Percentiles rank a stretch among this genome's conserved stretches.
These are phyloP conservation scores for Simalia tracyae DNA, from an alignment of 2,797 vertebrate species.

Conservation along the genomic window DNA sequence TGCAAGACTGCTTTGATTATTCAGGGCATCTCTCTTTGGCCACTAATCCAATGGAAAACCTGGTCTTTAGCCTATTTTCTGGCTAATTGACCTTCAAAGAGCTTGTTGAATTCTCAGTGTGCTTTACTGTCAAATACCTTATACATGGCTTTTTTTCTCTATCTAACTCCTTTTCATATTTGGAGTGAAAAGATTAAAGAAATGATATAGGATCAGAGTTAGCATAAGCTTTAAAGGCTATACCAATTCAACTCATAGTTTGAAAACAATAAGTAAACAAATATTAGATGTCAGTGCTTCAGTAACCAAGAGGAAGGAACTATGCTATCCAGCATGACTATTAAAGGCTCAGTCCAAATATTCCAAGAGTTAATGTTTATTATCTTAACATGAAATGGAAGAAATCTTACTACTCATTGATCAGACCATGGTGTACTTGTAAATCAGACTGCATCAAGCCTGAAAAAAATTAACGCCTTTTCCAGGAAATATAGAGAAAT, in stretches of 20 bases:
- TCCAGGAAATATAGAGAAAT: background rate
- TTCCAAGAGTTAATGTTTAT: conserved; percentile 19
- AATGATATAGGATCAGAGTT: conserved; percentile 63
- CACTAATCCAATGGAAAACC: conserved; percentile 71
- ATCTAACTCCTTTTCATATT: conserved; percentile 38
- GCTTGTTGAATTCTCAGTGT: conserved; percentile 54
- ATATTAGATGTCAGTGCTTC: conserved; percentile 66
- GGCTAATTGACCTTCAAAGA: conserved; percentile 83
- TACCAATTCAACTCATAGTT: conserved; percentile 56
- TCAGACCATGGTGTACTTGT: background rate
- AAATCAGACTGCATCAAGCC: background rate
- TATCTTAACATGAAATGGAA: conserved; percentile 8
- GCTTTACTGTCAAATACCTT: conserved; percentile 75
- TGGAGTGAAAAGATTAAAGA: conserved; percentile 65
- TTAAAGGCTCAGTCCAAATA: conserved; percentile 36
- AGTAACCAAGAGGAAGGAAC: conserved; percentile 59
- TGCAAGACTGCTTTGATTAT: conserved; percentile 67
- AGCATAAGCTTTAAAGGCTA: conserved; percentile 57
- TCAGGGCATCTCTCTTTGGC: conserved; percentile 72
- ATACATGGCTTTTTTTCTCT: conserved; percentile 72
- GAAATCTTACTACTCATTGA: background rate
- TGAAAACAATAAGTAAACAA: conserved; percentile 42
- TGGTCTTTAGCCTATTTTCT: conserved; percentile 81
- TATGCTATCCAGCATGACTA: conserved; percentile 23
- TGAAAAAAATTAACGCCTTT: background rate